Evolutionary conservation across 1,140 invertebrate genomes (phyloP), one percentile per base, ranked within the genome.

Genomic region (Brachionus calyciflorus): DNA sequence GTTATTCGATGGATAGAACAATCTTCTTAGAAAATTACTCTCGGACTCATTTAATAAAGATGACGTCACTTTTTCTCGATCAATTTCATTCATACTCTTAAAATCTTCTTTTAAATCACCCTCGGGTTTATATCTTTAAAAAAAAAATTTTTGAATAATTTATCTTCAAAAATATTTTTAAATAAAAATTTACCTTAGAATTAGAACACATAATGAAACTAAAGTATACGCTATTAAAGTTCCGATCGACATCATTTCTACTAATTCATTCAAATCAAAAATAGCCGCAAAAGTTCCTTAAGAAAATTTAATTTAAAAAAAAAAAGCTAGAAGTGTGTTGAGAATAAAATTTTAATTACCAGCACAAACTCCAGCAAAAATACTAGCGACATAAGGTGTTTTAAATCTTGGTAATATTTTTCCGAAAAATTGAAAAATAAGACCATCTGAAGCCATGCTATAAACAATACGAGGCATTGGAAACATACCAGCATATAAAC

Each of bases 231-330:
- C 94, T 53, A 96, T 85, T 0, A 97, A 84, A 0, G 94, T 96
- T 69, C 94, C 94, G 79, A 97, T 96, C 0, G 93, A 94, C 89
- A 96, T 93, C 90, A 97, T 93, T 79, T 94, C 91, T 9, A 96
- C 92, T 24, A 97, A 85, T 81, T 93, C 91, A 10, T 91, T 88
- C 41, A 96, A 82, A 82, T 95, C 89, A 83, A 97, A 96, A 28
- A 96, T 81, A 12, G 91, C 88, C 0, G 93, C 91, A 89, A 96
- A 93, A 1, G 90, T 77, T 55, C 90, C 93, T 89, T 85, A 21
- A 53, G 12, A 12, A 37, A 21, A n/a, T n/a, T n/a, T n/a, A n/a
- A n/a, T n/a, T n/a, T n/a, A n/a, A 14, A 26, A 26, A 17, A 28
- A 17, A 28, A 55, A 28, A 55, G 28, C 24, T 28, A 55, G 1